Evolutionary conservation across 1,140 invertebrate species (phyloP), one percentile per base, ranked within the genome.

Genomic region (Dinothrombium tinctorium): DNA sequence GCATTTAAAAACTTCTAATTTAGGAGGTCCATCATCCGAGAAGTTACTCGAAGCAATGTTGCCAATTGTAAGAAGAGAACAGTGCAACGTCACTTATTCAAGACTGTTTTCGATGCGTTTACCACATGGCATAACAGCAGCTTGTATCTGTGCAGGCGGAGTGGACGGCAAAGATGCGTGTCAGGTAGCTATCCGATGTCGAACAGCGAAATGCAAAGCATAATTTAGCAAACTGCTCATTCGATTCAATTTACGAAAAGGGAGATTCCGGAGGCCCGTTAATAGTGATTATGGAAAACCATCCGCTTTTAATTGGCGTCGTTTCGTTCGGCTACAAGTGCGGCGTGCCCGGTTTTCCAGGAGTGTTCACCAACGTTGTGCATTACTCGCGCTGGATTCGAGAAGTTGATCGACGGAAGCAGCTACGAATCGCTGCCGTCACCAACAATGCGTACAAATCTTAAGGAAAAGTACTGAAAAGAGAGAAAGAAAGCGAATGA

Each of bases 361-460:
- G 87, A 5, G 83, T 95, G 15, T 94, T 94, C 59, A 92, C 86
- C 1, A 67, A 82, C 47, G 86, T 92, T 45, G 80, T 79, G 2
- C n/a, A 23, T 2, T 17, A 21, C 15, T 20, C 12, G 12, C 35
- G 19, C 5, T 37, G 35, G 35, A 37, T 37, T 4, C 4, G 17
- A 12, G 29, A 32, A 32, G 17, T 14, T n/a, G n/a, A n/a, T 28
- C n/a, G n/a, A 28, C n/a, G n/a, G n/a, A n/a, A n/a, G n/a, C n/a
- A n/a, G n/a, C n/a, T n/a, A n/a, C n/a, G n/a, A n/a, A n/a, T n/a
- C n/a, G n/a, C n/a, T n/a, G n/a, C n/a, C n/a, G n/a, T n/a, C n/a
- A n/a, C n/a, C n/a, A n/a, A n/a, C n/a, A n/a, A n/a, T n/a, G n/a
- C n/a, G n/a, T n/a, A n/a, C n/a, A n/a, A n/a, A n/a, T n/a, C n/a